Conservation (phyloP, 2,888 invertebrate species). For the Scaptomyza cyrtandrae region DNA sequence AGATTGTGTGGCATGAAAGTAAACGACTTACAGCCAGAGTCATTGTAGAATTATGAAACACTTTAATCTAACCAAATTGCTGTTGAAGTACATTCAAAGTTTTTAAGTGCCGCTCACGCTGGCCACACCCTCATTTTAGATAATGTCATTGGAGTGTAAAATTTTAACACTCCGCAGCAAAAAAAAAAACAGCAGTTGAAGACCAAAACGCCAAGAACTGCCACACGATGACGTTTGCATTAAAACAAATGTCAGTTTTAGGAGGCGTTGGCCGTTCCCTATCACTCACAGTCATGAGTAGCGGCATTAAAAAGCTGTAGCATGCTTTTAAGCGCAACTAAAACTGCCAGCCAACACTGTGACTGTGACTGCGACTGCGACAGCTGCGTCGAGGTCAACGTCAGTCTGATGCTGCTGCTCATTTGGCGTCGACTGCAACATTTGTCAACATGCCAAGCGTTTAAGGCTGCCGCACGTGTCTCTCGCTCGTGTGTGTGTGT, state of each 20-base stretch:
- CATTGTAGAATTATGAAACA: not conserved
- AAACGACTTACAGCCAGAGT: conserved; percentile 3
- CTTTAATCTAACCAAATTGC: conserved; percentile 5
- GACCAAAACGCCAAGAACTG: conserved; percentile 43
- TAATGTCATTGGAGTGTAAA: conserved; percentile 68
- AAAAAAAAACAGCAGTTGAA: conserved; percentile 2
- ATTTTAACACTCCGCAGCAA: conserved; percentile 53
- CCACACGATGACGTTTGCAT: conserved; percentile 72
- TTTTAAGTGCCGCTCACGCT: not conserved
- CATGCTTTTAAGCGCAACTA: conserved; percentile 73
- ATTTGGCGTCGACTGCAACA: conserved; percentile 75
- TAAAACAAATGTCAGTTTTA: conserved; percentile 74
- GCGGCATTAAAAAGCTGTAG: conserved; percentile 71
- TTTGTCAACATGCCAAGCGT: conserved; percentile 80
- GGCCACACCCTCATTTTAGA: conserved; percentile 42
- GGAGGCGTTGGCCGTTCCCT: conserved; percentile 49
- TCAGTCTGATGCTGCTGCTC: conserved; percentile 58
- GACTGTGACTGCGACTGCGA: conserved; percentile 7
- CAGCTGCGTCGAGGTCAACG: conserved; percentile 62
- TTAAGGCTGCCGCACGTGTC: conserved; percentile 59
- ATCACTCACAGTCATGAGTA: conserved; percentile 62
- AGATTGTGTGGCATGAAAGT: not conserved
- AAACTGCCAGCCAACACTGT: conserved; percentile 52
- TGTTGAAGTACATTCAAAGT: conserved; percentile 23
- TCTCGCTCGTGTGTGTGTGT: conserved; percentile 19